Base-by-base conservation (phyloP, 2,888 invertebrate genomes). In the Amblyteles armatorius region DNA sequence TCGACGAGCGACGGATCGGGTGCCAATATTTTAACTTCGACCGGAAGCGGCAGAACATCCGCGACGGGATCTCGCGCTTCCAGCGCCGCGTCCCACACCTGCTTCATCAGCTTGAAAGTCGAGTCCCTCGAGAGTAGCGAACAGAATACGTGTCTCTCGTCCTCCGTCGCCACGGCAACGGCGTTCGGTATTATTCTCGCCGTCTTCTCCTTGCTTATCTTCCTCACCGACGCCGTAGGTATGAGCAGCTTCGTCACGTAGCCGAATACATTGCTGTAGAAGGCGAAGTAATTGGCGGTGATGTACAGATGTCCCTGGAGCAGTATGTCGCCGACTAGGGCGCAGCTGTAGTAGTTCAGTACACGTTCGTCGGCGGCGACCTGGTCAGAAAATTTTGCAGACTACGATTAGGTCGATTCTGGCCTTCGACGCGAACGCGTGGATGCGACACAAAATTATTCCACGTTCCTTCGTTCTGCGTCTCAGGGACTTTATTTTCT, bases 211-310 rank as follows among this genome's bases (percentile, higher is more conserved):
- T 98, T 98, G 60, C 97, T 98, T 91, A 99, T 97, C 93, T 97
- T 96, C 77, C 97, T 95, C 80, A 99, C 98, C 83, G 97, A 96
- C 80, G 95, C 95, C 88, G 98, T 97, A 67, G 98, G 98, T 92
- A 99, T 98, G 90, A 98, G 95, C 89, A 98, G 95, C 97, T 98
- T 98, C 91, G 98, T 98, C 88, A 98, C 97, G 94, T 98, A 98
- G 91, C 98, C 98, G 94, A 98, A 98, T 83, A 99, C 98, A 94
- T 98, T 98, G 87, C 99, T 98, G 94, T 99, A 98, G 95, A 99
- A 99, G 90, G 98, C 98, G 95, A 99, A 98, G 95, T 98, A 98
- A 94, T 98, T 98, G 93, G 97, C 97, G 87, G 98, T 98, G 93
- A 99, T 98, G 95, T 98, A 99, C 89, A 99, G 96, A 93, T 98